phyloP scores from a whole-genome alignment of 2,888 invertebrate genomes.

The Erynnis tages region DNA sequence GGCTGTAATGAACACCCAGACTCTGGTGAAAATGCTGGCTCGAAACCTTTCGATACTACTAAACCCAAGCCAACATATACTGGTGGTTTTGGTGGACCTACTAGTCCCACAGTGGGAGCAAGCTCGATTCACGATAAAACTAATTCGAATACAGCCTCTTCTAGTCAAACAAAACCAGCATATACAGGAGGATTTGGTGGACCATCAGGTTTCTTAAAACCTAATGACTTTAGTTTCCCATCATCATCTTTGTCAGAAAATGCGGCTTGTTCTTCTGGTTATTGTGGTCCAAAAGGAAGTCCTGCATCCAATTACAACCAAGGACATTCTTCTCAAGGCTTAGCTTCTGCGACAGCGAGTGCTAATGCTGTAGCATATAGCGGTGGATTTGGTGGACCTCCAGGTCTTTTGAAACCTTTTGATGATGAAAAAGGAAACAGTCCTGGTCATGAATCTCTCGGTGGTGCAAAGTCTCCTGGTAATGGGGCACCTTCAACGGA shows the following conservation, averaged over 20 bases:
- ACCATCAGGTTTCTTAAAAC: slow-evolving; percentile 48
- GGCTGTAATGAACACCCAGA: background rate
- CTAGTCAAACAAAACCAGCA: slow-evolving; percentile 23
- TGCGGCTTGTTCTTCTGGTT: slow-evolving; percentile 29
- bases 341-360: slow-evolving; percentile 43
- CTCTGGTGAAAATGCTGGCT: background rate
- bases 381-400: slow-evolving; percentile 71
- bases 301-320: background rate
- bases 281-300: slow-evolving; percentile 29
- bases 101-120: slow-evolving; percentile 37
- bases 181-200: slow-evolving; percentile 50
- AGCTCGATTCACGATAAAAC: slow-evolving; percentile 28
- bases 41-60: background rate
- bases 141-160: background rate
- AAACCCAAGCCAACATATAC: slow-evolving; percentile 36
- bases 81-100: slow-evolving; percentile 54
- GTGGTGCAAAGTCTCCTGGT: slow-evolving; percentile 1
- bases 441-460: background rate
- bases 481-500: slow-evolving; percentile 15
- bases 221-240: slow-evolving; percentile 46
- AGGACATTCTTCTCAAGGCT: slow-evolving; percentile 20
- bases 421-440: slow-evolving; percentile 49
- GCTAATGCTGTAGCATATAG: slow-evolving; percentile 56
- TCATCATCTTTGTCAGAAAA: slow-evolving; percentile 30
- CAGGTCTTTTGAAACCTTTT: slow-evolving; percentile 63